Percentiles rank a stretch among this genome's conserved stretches.
These are phyloP conservation scores for Hydractinia symbiolongicarpus DNA, from an alignment of 30 jellyfish, hydroid and myxozoan genomes.

Conservation along the genomic window DNA sequence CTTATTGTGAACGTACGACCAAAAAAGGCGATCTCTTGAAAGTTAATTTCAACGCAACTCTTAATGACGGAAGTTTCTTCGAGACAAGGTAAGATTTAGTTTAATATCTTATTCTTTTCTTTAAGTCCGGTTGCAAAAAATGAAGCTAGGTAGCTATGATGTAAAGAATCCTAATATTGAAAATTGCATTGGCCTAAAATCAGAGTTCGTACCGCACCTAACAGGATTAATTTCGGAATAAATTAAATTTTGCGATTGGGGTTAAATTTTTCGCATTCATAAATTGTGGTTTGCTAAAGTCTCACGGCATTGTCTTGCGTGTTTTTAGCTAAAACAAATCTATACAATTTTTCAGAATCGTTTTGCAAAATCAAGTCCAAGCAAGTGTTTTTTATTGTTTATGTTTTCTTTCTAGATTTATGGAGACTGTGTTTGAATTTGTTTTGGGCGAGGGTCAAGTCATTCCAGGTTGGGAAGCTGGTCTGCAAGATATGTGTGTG, in stretches of 20 bases:
- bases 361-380: too few relatives aligned
- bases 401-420: neutral
- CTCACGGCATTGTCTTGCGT: too few relatives aligned
- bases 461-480: slow-evolving; percentile 82
- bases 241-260: too few relatives aligned
- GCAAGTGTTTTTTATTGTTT: too few relatives aligned
- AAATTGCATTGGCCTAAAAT: neutral
- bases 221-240: too few relatives aligned
- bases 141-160: neutral
- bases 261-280: too few relatives aligned
- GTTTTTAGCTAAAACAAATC: too few relatives aligned
- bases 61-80: slow-evolving; percentile 62
- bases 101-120: too few relatives aligned
- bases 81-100: slow-evolving; percentile 74
- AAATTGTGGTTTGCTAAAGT: too few relatives aligned
- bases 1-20: slow-evolving; percentile 60
- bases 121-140: neutral
- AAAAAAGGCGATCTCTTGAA: slow-evolving; percentile 64
- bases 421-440: slow-evolving; percentile 55
- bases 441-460: slow-evolving; percentile 83
- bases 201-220: too few relatives aligned
- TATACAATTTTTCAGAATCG: too few relatives aligned
- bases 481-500: slow-evolving; percentile 89
- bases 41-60: slow-evolving; percentile 67
- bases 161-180: neutral